Conservation (phyloP, 2,113 vertebrate genomes). For the Forbesichthys agassizii region DNA sequence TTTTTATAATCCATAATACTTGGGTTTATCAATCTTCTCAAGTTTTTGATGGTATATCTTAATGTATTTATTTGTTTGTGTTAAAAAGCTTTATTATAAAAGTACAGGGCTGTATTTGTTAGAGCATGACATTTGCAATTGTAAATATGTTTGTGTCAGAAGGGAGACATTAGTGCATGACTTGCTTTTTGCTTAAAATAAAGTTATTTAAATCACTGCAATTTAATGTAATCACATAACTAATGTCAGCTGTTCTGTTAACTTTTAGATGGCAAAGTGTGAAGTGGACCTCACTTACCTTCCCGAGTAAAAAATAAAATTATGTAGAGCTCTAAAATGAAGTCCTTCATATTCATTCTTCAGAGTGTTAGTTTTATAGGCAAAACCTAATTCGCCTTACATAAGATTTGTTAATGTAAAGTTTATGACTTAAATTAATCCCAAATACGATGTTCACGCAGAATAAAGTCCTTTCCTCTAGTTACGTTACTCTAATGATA, state of each 20-base stretch:
- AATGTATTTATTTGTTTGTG: too few species aligned
- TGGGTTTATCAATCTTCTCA: too few species aligned
- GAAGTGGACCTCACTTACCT: not conserved
- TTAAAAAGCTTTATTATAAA: too few species aligned
- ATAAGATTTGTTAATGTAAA: not conserved
- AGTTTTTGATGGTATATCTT: too few species aligned
- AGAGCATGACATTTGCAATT: too few species aligned
- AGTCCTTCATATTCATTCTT: not conserved
- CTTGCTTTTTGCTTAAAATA: too few species aligned
- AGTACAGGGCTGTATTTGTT: too few species aligned
- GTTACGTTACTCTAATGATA: not conserved
- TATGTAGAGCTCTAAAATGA: not conserved
- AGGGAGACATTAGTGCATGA: too few species aligned
- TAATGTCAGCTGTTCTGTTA: not conserved
- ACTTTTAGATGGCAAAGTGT: not conserved
- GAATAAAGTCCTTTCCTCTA: not conserved
- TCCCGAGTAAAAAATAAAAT: not conserved
- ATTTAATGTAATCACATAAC: too few species aligned
- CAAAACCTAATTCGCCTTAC: not conserved
- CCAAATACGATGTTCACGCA: not conserved
- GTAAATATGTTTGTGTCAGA: too few species aligned
- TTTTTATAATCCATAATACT: too few species aligned
- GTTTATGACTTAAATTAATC: not conserved
- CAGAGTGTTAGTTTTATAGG: not conserved
- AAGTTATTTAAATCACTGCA: too few species aligned